Evolutionary conservation across 2,888 invertebrate species (phyloP), one percentile per base, ranked within the genome.

Genomic region (Chrysotoxum bicinctum): DNA sequence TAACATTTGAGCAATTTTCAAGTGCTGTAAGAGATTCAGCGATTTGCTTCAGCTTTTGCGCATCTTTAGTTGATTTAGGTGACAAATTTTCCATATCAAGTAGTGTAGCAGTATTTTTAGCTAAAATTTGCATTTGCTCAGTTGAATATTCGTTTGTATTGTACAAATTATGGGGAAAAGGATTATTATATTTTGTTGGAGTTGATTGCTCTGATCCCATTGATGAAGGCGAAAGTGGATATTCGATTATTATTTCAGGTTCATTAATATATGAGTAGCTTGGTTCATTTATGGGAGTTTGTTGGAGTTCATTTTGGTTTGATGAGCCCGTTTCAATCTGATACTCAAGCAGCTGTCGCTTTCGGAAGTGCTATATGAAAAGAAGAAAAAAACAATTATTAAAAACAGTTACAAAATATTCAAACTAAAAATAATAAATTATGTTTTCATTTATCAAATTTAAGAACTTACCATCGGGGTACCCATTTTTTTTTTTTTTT

Each of bases 351-450:
- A 78, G 72, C 0, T 40, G 64, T 5, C 72, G 72, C 30, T 78
- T 78, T 3, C 78, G 72, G 40, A 78, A 78, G 43, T 78, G 78
- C 78, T 78, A 16, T 30, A 54, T 2, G 5, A n/a, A n/a, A n/a
- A n/a, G 12, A 30, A 32, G 30, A 14, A 40, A 40, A 52, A 21
- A 2, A 26, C 0, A 30, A 16, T 30, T 16, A 14, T 0, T n/a
- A 19, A 16, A 54, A 21, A n/a, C 1, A n/a, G 14, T 52, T 58
- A 30, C 2, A 37, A n/a, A n/a, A 40, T 9, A 0, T 30, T 9
- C 0, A 32, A 10, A 16, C 3, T 6, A 16, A 54, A 26, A 26
- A 26, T 26, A 26, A 4, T 7, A 6, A 9, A 30, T 30, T 8
- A 21, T 30, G 8, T 1, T n/a, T 54, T n/a, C 0, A 26, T 26